These are phyloP conservation scores for Hipposideros larvatus DNA, from an alignment of 2,797 vertebrate species.

Conservation along the genomic window DNA sequence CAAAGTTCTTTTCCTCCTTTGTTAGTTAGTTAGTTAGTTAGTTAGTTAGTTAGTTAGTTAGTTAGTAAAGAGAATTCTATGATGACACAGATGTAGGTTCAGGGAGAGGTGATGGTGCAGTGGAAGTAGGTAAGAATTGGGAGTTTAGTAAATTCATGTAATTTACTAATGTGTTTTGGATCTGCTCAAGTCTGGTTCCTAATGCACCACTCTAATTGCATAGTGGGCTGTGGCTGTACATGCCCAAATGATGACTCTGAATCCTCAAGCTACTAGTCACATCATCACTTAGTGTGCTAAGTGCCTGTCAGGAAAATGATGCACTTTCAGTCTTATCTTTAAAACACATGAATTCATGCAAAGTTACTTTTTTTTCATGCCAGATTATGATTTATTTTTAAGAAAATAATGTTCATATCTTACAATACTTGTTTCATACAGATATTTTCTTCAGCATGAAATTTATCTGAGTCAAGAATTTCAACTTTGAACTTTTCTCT, in stretches of 20 bases:
- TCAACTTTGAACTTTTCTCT: slow-evolving; percentile 13
- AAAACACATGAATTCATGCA: background rate
- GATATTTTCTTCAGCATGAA: background rate
- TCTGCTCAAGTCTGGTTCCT: background rate
- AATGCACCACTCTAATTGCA: background rate
- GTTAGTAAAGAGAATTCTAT: background rate
- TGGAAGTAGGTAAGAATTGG: background rate
- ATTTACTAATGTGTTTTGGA: background rate
- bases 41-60: too few relatives aligned
- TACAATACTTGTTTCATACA: slow-evolving; percentile 9
- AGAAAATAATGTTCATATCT: slow-evolving; percentile 33
- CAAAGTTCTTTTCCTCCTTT: background rate
- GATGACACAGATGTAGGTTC: background rate
- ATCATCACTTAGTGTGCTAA: background rate
- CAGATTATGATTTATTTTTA: slow-evolving; percentile 52
- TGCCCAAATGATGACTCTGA: rapidly evolving
- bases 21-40: background rate
- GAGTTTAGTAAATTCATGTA: background rate
- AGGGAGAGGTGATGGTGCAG: background rate
- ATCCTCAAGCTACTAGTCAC: rapidly evolving
- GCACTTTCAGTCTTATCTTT: background rate
- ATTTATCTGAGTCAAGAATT: slow-evolving; percentile 7
- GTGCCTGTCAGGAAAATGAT: background rate
- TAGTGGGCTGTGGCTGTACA: rapidly evolving
- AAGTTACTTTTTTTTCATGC: background rate